Evolutionary conservation across 35 echinoderm and acorn worm genomes (phyloP).

Genomic region (Ophiothrix spiculata): DNA sequence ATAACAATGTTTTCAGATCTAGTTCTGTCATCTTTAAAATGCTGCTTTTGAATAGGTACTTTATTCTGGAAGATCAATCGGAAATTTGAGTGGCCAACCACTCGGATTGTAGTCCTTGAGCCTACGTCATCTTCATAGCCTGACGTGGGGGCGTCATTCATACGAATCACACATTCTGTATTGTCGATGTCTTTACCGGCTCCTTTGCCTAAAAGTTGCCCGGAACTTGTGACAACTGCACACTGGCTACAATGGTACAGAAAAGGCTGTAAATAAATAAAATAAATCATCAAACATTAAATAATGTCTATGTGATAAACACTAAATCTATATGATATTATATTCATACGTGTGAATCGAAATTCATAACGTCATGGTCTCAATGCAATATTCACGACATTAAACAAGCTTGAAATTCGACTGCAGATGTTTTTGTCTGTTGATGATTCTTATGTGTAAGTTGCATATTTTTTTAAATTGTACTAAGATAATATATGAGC

Average conservation of each 20-base stretch:
- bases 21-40: conserved; percentile 54
- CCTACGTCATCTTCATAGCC: conserved; percentile 77
- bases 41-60: conserved; percentile 36
- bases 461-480: too few relatives aligned
- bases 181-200: conserved; percentile 80
- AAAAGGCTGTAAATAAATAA: conserved; percentile 42
- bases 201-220: conserved; percentile 72
- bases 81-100: conserved; percentile 86
- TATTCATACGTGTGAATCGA: background rate
- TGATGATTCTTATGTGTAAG: background rate
- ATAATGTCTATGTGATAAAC: too few relatives aligned
- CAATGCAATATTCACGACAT: background rate
- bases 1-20: conserved; percentile 55
- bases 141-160: conserved; percentile 78
- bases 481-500: too few relatives aligned
- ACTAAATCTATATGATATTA: background rate
- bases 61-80: conserved; percentile 60
- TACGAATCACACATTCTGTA: conserved; percentile 83
- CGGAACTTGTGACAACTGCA: conserved; percentile 84
- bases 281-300: too few relatives aligned
- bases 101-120: conserved; percentile 66
- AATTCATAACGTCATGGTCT: background rate
- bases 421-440: background rate
- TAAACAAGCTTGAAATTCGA: background rate
- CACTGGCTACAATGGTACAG: conserved; percentile 62